Evolutionary conservation across 1,140 invertebrate species (phyloP).

Genomic region (fruit fly (Drosophila melanogaster)): DNA sequence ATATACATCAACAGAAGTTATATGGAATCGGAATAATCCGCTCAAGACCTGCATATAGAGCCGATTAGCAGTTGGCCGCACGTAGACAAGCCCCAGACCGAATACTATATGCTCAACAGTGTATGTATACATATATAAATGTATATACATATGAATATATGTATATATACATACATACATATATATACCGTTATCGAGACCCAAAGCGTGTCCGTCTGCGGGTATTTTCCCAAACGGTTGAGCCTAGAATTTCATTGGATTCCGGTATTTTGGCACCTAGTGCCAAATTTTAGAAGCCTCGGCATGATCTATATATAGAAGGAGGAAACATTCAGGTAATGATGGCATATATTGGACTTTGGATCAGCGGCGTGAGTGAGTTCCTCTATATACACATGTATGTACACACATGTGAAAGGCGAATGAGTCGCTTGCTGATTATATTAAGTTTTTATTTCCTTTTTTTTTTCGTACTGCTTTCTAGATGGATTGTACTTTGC

Average conservation of each 20-base stretch:
- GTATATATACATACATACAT: background rate
- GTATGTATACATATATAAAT: background rate
- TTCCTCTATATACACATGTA: constrained; percentile 10
- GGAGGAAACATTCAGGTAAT: constrained; percentile 37
- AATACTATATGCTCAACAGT: constrained; percentile 8
- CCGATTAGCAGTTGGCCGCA: constrained; percentile 11
- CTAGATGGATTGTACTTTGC: constrained; percentile 15
- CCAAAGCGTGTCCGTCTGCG: constrained; percentile 6
- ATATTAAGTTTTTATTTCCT: constrained; percentile 38
- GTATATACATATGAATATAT: background rate
- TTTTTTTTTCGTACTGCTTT: constrained; percentile 22
- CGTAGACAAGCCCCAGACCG: constrained; percentile 20
- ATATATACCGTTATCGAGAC: constrained; percentile 15
- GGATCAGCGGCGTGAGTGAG: constrained; percentile 28
- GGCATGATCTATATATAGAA: constrained; percentile 38
- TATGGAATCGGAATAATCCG: constrained; percentile 11
- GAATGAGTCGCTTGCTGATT: constrained; percentile 35
- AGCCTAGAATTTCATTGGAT: constrained; percentile 27
- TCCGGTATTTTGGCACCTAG: constrained; percentile 17
- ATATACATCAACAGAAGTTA: background rate
- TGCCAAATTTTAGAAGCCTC: constrained; percentile 8
- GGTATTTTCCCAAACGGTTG: constrained; percentile 29
- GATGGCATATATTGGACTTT: constrained; percentile 40
- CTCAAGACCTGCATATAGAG: background rate
- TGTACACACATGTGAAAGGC: constrained; percentile 22